These are phyloP conservation scores for Ridgeia piscesae DNA, from an alignment of 1,140 invertebrate genomes.

Conservation along the genomic window DNA sequence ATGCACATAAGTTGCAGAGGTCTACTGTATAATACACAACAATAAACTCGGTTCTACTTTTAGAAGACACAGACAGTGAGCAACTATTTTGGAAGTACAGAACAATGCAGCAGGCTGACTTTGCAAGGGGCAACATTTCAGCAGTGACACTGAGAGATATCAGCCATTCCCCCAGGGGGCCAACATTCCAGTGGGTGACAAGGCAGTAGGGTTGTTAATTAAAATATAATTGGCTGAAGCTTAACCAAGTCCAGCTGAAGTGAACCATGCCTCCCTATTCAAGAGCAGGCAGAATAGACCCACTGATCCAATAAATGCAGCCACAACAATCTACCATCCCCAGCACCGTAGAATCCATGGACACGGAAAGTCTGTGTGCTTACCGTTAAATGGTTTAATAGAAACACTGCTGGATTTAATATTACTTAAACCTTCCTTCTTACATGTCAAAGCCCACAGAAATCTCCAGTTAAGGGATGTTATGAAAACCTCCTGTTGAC, in stretches of 20 bases:
- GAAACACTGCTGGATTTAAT: neutral
- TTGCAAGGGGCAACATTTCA: neutral
- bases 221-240: slow-evolving; percentile 1
- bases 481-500: too few relatives aligned
- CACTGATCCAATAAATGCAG: neutral
- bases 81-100: neutral
- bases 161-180: neutral
- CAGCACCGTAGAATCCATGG: neutral
- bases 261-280: neutral
- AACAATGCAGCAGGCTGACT: neutral
- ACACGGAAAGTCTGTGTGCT: neutral
- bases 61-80: neutral
- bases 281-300: neutral
- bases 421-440: neutral
- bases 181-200: neutral
- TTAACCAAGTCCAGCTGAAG: neutral
- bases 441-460: neutral
- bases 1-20: neutral
- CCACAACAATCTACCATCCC: neutral
- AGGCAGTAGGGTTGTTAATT: neutral
- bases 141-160: slow-evolving; percentile 4
- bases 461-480: neutral
- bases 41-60: neutral
- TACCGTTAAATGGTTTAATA: neutral
- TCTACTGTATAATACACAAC: neutral